These are phyloP conservation scores for Orthosia incerta DNA, from an alignment of 2,888 invertebrate species.

Conservation along the genomic window DNA sequence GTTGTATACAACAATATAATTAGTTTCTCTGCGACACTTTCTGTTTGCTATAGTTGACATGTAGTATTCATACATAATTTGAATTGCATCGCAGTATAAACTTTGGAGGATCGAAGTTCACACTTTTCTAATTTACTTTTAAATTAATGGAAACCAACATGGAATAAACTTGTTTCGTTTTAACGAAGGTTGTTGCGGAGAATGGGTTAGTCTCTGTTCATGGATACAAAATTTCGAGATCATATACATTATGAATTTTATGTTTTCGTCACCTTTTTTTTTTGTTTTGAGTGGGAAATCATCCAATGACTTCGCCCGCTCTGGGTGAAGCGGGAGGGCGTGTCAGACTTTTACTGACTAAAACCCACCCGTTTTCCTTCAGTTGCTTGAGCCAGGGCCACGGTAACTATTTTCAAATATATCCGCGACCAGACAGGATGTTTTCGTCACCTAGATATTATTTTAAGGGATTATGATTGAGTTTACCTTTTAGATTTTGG, in stretches of 20 bases:
- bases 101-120: slow-evolving; percentile 10
- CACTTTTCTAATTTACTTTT: slow-evolving; percentile 15
- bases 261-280: no score
- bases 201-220: neutral
- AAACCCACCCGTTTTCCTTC: no score
- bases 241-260: no score
- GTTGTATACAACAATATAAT: slow-evolving; percentile 5
- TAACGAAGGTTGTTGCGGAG: neutral
- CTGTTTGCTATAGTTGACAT: neutral
- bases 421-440: no score
- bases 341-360: no score
- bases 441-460: neutral
- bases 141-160: slow-evolving; percentile 5
- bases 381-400: no score
- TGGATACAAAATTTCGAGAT: neutral
- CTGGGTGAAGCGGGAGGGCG: no score
- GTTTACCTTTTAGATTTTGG: neutral
- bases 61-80: slow-evolving; percentile 22
- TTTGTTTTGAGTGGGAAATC: no score
- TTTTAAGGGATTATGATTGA: neutral
- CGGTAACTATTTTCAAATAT: no score
- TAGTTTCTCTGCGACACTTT: slow-evolving; percentile 19
- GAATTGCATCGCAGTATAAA: slow-evolving; percentile 34
- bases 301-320: no score
- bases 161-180: neutral